These are phyloP conservation scores for Brachionus plicatilis DNA, from an alignment of 1,140 invertebrate genomes.

Conservation along the genomic window DNA sequence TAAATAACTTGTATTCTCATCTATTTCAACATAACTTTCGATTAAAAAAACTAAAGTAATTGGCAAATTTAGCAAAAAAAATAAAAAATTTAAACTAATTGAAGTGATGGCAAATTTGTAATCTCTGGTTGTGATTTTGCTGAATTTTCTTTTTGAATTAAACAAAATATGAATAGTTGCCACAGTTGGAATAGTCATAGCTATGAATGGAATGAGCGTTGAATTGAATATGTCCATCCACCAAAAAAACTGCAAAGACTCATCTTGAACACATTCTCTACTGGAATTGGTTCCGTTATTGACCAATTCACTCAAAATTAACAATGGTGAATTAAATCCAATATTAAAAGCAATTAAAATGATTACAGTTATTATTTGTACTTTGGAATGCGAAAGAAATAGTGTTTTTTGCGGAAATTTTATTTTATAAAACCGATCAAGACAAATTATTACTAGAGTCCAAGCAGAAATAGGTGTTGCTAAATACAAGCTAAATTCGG, in stretches of 20 bases:
- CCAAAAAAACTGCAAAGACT: background rate
- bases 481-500: background rate
- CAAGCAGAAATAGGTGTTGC: background rate
- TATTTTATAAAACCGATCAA: background rate
- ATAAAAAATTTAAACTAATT: background rate
- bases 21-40: background rate
- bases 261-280: background rate
- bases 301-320: background rate
- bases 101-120: background rate
- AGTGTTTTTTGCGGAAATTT: background rate
- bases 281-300: background rate
- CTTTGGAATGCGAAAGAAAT: background rate
- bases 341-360: background rate
- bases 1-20: background rate
- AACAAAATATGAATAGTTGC: background rate
- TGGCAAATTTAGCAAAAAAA: background rate
- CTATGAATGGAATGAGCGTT: background rate
- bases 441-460: background rate
- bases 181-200: background rate
- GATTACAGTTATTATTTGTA: background rate
- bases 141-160: background rate
- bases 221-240: constrained; percentile 16
- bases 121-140: background rate
- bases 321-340: background rate
- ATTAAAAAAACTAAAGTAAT: background rate